Evolutionary conservation across 2,888 invertebrate species (phyloP).

Genomic region (Gari tellinella): DNA sequence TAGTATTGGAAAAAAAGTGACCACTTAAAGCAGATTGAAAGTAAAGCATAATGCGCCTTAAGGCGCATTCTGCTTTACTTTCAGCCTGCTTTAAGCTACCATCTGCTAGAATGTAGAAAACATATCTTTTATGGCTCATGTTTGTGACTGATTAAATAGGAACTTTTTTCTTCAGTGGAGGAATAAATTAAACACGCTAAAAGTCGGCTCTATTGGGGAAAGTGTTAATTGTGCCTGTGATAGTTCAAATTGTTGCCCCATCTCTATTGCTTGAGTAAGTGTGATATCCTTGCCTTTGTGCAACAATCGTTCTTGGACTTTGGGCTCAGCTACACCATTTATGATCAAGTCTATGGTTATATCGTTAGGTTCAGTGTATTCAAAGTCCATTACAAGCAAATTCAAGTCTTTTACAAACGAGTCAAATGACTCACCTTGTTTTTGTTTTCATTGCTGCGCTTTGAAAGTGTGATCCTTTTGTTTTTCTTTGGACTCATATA

Average conservation of each 20-base stretch:
- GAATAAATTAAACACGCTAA: no score
- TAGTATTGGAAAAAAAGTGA: no score
- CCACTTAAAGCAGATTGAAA: no score
- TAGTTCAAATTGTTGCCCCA: neutral
- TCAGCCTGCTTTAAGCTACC: no score
- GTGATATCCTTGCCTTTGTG: neutral
- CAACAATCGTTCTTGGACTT: neutral
- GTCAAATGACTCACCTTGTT: constrained; percentile 53
- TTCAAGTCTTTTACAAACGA: constrained; percentile 49
- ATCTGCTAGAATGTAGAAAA: no score
- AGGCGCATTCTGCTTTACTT: no score
- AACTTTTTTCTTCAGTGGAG: no score
- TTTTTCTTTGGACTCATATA: constrained; percentile 49
- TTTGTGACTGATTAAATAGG: no score
- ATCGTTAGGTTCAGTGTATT: constrained; percentile 44
- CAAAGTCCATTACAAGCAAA: constrained; percentile 54
- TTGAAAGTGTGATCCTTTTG: constrained; percentile 50
- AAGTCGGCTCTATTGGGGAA: no score
- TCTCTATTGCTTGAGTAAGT: neutral
- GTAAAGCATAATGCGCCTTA: no score
- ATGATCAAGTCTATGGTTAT: constrained; percentile 10
- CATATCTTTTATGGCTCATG: no score
- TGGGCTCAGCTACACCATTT: neutral
- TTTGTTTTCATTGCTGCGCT: constrained; percentile 48
- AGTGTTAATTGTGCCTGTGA: neutral